Base-by-base conservation (phyloP, 2,888 invertebrate species). In the Hesperia comma region DNA sequence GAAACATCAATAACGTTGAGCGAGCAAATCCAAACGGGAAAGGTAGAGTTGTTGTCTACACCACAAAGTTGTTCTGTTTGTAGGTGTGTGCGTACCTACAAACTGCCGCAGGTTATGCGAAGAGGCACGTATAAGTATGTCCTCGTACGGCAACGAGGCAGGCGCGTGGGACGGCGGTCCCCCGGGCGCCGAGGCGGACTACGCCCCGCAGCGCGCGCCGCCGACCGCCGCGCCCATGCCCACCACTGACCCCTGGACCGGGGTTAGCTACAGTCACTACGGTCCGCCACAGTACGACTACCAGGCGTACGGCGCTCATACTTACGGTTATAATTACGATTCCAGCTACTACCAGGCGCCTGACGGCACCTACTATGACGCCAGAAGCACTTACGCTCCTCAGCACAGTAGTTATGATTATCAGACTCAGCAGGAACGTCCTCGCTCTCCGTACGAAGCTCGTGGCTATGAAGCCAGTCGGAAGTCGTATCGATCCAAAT, bases 21-120 rank as follows among this genome's bases (percentile, higher is more conserved):
- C 81, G 81, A 86, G 83, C 85, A 81, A 79, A 79, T 80, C 81
- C 85, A 79, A 83, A 82, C 82, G 84, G 82, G 77, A 80, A 84
- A 74, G 78, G 79, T 82, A 86, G 90, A 91, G 80, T 88, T 88
- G 92, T 84, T 89, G 85, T 90, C 91, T 93, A 94, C 94, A 94
- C 94, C 94, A 90, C 93, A 93, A 92, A 94, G 94, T 94, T 94
- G 87, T 94, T 94, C 94, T 94, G 94, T 94, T 94, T 94, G 93
- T 94, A 94, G 94, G 94, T 94, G 92, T 92, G 92, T 91, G 89
- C 92, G 86, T 91, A 93, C 93, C 90, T 92, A 93, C 92, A 90
- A 90, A 92, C 92, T 91, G 92, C 93, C 84, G 88, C 93, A 92
- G 88, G 91, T 93, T 91, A 92, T 92, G 90, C 87, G 88, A 88